These are phyloP conservation scores for Poeciliopsis presidionis DNA, from an alignment of 2,797 vertebrate species.

Conservation along the genomic window DNA sequence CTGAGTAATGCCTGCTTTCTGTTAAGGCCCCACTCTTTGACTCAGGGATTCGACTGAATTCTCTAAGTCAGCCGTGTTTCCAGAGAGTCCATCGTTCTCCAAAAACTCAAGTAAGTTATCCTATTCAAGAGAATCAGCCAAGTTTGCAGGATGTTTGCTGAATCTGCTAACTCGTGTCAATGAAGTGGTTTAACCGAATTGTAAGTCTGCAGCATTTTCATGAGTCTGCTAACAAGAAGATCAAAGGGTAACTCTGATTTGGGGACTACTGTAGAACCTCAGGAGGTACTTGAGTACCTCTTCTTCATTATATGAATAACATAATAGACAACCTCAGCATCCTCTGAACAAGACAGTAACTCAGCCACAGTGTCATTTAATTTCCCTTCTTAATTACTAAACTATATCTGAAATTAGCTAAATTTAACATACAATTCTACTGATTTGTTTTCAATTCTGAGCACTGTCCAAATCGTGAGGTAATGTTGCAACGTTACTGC, in stretches of 20 bases:
- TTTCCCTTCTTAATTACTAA: too few species aligned
- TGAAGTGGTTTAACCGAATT: not conserved
- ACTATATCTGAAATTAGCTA: not conserved
- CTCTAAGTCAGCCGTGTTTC: not conserved
- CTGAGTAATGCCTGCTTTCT: not conserved
- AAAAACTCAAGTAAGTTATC: not conserved
- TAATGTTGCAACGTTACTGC: fast-evolving
- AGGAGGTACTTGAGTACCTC: not conserved
- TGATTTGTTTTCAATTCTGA: not conserved
- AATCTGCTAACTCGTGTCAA: not conserved
- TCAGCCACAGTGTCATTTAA: not conserved
- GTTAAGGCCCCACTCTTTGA: not conserved
- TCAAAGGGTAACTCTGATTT: not conserved
- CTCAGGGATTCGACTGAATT: not conserved
- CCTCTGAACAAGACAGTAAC: not conserved
- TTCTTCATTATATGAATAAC: not conserved
- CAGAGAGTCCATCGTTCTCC: not conserved
- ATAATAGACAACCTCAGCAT: not conserved
- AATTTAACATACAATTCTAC: not conserved
- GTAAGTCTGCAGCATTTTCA: not conserved
- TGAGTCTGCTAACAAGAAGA: not conserved
- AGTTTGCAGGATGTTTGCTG: not conserved
- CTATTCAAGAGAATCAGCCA: not conserved
- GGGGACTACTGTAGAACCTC: not conserved
- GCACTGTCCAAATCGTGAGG: not conserved